Percentiles rank a stretch among this genome's conserved stretches.
Evolutionary conservation across 2,113 vertebrate genomes (phyloP).

Genomic region (Heteronetta atricapilla): DNA sequence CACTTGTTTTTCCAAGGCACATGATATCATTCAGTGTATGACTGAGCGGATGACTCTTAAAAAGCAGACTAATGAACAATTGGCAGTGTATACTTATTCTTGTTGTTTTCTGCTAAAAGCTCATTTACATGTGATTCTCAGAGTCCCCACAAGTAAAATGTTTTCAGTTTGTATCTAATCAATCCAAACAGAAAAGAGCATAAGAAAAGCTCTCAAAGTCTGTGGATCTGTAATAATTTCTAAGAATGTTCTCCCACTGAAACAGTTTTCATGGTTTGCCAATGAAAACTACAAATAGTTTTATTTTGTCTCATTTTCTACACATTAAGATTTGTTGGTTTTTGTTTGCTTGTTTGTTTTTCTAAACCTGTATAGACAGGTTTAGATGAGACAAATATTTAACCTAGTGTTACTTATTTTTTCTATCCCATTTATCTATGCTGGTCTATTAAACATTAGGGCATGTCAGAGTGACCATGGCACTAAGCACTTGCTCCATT

Average conservation of each 20-base stretch:
- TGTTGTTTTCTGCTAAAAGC: background rate
- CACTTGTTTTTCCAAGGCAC: background rate
- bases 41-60: background rate
- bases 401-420: background rate
- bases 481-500: background rate
- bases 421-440: background rate
- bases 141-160: background rate
- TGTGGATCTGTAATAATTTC: background rate
- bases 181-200: background rate
- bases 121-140: background rate
- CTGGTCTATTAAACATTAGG: background rate
- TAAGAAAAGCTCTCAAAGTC: background rate
- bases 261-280: background rate
- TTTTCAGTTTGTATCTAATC: background rate
- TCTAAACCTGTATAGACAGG: background rate
- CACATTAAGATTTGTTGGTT: background rate
- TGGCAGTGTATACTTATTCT: background rate
- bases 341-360: too few relatives aligned
- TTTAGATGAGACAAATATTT: background rate
- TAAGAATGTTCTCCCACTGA: background rate
- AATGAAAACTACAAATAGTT: background rate
- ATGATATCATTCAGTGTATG: background rate
- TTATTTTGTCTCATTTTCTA: background rate
- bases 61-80: background rate
- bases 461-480: background rate